Conservation (phyloP, 2,797 vertebrate species). For the Liparis tanakae region DNA sequence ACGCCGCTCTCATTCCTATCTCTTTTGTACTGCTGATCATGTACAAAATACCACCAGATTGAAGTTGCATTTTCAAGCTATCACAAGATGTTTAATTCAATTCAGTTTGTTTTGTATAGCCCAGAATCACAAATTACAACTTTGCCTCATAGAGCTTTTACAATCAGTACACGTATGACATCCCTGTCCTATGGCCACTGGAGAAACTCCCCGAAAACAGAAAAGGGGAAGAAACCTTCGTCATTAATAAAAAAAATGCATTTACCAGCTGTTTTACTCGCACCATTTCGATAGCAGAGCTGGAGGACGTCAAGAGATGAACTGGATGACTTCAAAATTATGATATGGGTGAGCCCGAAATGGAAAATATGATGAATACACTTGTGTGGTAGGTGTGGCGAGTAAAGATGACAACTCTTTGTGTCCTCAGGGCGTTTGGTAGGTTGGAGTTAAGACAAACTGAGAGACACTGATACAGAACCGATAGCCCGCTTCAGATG, state of each 20-base stretch:
- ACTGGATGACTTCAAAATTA: background rate
- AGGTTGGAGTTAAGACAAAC: conserved; percentile 54
- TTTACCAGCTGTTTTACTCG: background rate
- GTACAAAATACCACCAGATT: too few relatives aligned
- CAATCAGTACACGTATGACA: too few relatives aligned
- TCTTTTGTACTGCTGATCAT: background rate
- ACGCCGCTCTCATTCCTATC: background rate
- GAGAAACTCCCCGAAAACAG: too few relatives aligned
- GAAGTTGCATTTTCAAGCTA: background rate
- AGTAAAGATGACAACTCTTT: conserved; percentile 47
- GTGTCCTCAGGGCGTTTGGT: conserved; percentile 43
- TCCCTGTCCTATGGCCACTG: too few relatives aligned
- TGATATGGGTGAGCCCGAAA: conserved; percentile 23
- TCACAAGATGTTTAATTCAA: background rate
- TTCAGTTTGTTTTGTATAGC: too few relatives aligned
- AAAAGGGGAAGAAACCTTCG: too few relatives aligned
- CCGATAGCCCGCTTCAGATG: too few relatives aligned
- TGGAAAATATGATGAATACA: conserved; percentile 44
- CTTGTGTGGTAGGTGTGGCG: conserved; percentile 58
- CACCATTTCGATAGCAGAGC: background rate
- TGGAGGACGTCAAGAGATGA: conserved; percentile 12
- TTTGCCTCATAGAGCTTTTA: too few relatives aligned
- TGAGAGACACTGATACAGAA: conserved; percentile 14
- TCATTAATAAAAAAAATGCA: too few relatives aligned
- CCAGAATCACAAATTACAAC: too few relatives aligned